Conservation (phyloP, 2,888 invertebrate genomes). For the Onchidella celtica region DNA sequence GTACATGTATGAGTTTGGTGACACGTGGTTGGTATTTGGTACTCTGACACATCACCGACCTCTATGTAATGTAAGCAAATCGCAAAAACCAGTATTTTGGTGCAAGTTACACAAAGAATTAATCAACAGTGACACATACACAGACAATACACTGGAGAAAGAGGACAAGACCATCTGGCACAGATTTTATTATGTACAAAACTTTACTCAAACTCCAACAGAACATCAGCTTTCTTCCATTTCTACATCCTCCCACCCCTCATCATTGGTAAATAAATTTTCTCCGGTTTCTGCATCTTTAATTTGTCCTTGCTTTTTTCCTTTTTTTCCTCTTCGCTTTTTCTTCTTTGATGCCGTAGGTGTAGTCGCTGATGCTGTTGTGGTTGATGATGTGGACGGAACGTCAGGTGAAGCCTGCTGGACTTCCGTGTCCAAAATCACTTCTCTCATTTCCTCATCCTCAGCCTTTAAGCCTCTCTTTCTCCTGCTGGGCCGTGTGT, state of each 20-base stretch:
- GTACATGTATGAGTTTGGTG: too few species aligned
- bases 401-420: not conserved
- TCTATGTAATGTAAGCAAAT: too few species aligned
- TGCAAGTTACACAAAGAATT: too few species aligned
- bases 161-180: too few species aligned
- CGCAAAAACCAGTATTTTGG: too few species aligned
- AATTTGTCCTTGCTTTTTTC: conserved; percentile 5
- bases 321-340: conserved; percentile 25
- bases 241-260: conserved; percentile 44
- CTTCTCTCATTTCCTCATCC: conserved; percentile 15
- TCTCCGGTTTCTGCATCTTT: not conserved
- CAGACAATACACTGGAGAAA: too few species aligned
- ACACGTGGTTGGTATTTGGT: too few species aligned
- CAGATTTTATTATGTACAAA: too few species aligned
- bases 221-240: conserved; percentile 11
- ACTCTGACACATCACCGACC: too few species aligned
- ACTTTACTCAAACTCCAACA: too few species aligned
- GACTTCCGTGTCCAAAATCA: not conserved
- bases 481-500: not conserved
- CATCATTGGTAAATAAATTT: conserved; percentile 28
- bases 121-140: too few species aligned
- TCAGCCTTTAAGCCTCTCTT: not conserved
- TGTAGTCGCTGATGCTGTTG: not conserved
- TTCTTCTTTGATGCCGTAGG: conserved; percentile 21
- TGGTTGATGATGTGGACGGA: not conserved